Evolutionary conservation across 2,797 vertebrate genomes (phyloP), one percentile per base, ranked within the genome.

Genomic region (Hephaestus fuliginosus): DNA sequence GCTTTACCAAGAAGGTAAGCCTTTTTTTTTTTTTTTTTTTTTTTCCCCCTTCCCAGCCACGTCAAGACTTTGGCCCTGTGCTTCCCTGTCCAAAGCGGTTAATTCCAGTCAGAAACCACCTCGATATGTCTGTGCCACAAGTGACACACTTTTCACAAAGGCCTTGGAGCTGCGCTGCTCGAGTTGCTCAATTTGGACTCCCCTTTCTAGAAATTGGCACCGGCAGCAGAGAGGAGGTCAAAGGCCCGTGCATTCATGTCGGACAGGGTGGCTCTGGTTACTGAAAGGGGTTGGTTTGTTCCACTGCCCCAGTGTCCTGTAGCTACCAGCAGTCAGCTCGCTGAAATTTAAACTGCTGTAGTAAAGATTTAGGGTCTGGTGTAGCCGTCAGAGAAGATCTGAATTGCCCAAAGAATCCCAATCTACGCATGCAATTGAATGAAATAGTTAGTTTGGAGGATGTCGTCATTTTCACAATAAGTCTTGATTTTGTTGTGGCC

Each of bases 291-390:
- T 64, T 51, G 62, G 74, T 30, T 68, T 91, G 91, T 75, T 92
- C 92, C 71, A 88, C 88, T 93, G 88, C 88, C 87, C 92, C 64
- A 89, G 81, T 90, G 68, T 88, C 81, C 66, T 75, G 13, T 48
- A 70, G 41, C 69, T 63, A 66, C 66, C 56, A 82, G 65, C 63
- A 43, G 67, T 56, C 71, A 41, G 41, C 69, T 71, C 62, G 74
- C 56, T 66, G 78, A 86, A 80, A 70, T 67, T 62, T 44, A 67
- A 86, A 79, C 74, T 13, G 33, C 63, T 76, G 6, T 41, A 18
- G 58, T 48, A 5, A 55, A 78, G 56, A 67, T 56, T 70, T 33
- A 22, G 62, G 67, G 39, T 49, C 56, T 17, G 41, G 61, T 70
- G 52, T 57, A 74, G 48, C 58, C 33, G 33, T 14, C 28, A n/a